Conservation (phyloP, 2,888 invertebrate species). For the Lucinisca nassula region DNA sequence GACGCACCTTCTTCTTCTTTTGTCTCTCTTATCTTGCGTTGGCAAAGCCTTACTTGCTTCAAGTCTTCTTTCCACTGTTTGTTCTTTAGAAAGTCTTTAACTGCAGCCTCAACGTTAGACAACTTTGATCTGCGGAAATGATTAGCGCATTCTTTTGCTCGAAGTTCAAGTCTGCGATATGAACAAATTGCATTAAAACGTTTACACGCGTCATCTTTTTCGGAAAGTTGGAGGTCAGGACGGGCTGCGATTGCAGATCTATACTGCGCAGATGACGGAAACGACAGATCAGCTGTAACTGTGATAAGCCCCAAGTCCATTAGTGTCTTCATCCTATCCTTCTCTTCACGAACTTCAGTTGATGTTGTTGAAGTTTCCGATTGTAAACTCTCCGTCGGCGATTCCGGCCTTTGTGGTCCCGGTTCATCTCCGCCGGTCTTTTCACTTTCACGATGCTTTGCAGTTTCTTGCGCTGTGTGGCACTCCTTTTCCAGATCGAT, state of each 20-base stretch:
- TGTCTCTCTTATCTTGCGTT: neutral
- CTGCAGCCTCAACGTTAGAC: neutral
- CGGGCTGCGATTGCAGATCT: neutral
- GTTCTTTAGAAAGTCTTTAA: neutral
- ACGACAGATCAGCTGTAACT: neutral
- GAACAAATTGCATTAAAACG: neutral
- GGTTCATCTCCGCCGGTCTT: neutral
- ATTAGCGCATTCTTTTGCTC: neutral
- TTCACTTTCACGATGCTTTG: neutral
- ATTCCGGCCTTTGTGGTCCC: neutral
- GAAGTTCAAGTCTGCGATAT: neutral
- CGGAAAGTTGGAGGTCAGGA: neutral
- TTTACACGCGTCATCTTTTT: neutral
- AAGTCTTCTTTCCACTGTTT: neutral
- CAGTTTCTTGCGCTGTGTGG: neutral
- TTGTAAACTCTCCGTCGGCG: neutral
- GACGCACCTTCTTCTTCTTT: neutral
- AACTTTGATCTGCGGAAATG: neutral
- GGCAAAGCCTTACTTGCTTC: neutral
- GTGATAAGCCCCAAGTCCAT: neutral
- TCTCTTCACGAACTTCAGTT: neutral
- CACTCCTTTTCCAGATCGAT: neutral
- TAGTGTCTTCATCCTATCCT: neutral
- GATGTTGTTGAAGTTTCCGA: neutral
- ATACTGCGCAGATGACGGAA: neutral